phyloP scores from a whole-genome alignment of 2,797 vertebrate genomes.

The Mionectes olivaceus region DNA sequence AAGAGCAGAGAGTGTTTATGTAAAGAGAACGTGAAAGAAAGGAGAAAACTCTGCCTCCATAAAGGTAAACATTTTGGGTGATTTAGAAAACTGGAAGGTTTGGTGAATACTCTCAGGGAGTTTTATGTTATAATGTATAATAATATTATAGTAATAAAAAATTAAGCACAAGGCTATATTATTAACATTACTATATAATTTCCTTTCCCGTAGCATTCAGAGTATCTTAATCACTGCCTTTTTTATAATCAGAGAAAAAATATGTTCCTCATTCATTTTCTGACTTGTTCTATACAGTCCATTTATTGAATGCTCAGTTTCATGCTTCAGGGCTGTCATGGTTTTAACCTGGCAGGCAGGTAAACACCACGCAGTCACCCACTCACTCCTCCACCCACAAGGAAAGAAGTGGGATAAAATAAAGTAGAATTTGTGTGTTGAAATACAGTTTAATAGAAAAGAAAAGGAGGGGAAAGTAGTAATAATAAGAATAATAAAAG shows the following conservation, averaged over 20 bases:
- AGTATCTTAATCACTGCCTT: neutral
- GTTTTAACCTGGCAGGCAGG: neutral
- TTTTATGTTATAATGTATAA: neutral
- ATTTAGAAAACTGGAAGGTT: neutral
- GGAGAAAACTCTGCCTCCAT: neutral
- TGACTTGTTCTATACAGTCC: neutral
- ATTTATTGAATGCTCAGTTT: neutral
- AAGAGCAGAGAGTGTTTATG: neutral
- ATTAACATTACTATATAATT: neutral
- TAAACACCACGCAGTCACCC: neutral
- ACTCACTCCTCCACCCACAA: neutral
- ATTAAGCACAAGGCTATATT: neutral
- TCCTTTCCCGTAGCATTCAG: neutral
- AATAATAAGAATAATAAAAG: neutral
- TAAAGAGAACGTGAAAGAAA: neutral
- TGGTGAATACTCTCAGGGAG: neutral
- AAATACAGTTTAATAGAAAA: neutral
- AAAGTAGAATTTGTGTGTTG: neutral
- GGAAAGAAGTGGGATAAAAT: neutral
- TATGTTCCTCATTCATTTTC: neutral
- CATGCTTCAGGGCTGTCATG: neutral
- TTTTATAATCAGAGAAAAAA: neutral
- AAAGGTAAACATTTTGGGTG: neutral
- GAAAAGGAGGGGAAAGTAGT: neutral
- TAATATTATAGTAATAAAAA: neutral